Conservation (phyloP, 2,888 invertebrate genomes). For the Nycteola revayana region DNA sequence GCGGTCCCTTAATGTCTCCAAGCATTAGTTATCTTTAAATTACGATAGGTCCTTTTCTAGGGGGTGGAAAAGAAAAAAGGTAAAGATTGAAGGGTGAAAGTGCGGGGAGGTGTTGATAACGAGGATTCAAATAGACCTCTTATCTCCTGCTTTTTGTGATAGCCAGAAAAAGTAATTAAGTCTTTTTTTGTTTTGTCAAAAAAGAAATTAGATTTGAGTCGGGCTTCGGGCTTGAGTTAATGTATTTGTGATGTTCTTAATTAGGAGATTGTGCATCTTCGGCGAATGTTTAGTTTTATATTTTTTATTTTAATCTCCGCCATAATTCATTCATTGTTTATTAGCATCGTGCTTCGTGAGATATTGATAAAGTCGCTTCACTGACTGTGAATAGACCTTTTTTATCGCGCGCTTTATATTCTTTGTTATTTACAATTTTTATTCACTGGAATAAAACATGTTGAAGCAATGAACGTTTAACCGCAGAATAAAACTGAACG, state of each 20-base stretch:
- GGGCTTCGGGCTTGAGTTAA: constrained; percentile 50
- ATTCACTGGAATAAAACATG: too few relatives aligned
- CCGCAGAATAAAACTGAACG: too few relatives aligned
- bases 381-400: constrained; percentile 8
- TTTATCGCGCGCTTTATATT: constrained; percentile 2
- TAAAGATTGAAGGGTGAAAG: constrained; percentile 64
- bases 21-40: constrained; percentile 79
- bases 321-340: constrained; percentile 27
- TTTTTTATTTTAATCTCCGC: constrained; percentile 28
- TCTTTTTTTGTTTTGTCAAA: constrained; percentile 60
- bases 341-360: constrained; percentile 7
- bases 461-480: too few relatives aligned
- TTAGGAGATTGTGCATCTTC: constrained; percentile 54
- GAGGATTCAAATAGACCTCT: constrained; percentile 66
- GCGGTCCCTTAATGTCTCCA: constrained; percentile 65
- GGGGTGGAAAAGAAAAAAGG: constrained; percentile 49
- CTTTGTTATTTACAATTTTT: constrained; percentile 13
- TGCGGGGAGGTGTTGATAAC: constrained; percentile 70
- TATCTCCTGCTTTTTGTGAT: constrained; percentile 70
- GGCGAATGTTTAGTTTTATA: constrained; percentile 32
- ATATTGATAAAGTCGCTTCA: too few relatives aligned
- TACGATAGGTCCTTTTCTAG: constrained; percentile 65
- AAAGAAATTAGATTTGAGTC: constrained; percentile 68
- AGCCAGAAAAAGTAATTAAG: constrained; percentile 76
- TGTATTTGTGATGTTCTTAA: constrained; percentile 69